phyloP scores from a whole-genome alignment of 2,797 vertebrate species.

The Notolabrus celidotus region DNA sequence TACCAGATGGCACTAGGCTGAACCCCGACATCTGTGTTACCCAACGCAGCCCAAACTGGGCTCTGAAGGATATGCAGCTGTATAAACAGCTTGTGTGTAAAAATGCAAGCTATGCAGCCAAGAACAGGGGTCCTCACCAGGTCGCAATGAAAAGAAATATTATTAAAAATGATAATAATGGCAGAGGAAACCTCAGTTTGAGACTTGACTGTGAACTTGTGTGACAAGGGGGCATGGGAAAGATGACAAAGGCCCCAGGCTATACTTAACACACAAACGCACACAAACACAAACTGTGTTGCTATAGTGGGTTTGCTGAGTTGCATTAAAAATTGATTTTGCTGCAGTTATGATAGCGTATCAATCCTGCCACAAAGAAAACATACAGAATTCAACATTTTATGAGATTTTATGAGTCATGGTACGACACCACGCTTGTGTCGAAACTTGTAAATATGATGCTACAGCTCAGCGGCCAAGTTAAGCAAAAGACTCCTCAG shows the following conservation, averaged over 20 bases:
- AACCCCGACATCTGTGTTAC: slow-evolving; percentile 72
- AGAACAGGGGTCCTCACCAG: slow-evolving; percentile 68
- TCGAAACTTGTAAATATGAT: too few relatives aligned
- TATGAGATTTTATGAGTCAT: not conserved
- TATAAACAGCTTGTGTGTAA: slow-evolving; percentile 79
- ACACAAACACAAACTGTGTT: not conserved
- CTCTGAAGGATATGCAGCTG: slow-evolving; percentile 78
- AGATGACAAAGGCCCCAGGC: slow-evolving; percentile 58
- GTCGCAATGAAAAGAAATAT: slow-evolving; percentile 71
- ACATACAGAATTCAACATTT: not conserved
- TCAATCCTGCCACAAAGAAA: not conserved
- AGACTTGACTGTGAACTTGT: slow-evolving; percentile 61
- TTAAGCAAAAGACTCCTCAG: too few relatives aligned
- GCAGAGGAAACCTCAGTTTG: slow-evolving; percentile 67
- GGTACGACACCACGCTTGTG: too few relatives aligned
- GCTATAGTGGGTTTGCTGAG: not conserved
- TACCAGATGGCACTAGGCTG: slow-evolving; percentile 79
- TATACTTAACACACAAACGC: slow-evolving; percentile 26
- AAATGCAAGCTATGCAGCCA: slow-evolving; percentile 77
- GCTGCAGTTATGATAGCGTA: slow-evolving; percentile 14
- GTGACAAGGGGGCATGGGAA: slow-evolving; percentile 79
- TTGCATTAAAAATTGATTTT: slow-evolving; percentile 26
- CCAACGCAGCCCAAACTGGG: slow-evolving; percentile 52
- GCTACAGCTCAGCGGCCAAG: too few relatives aligned
- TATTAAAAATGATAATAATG: slow-evolving; percentile 77